A percentile compares a stretch with the other conserved stretches of the same genome.
Evolutionary conservation across 2,888 invertebrate species (phyloP).

Genomic region (Meiosimyza decipiens): DNA sequence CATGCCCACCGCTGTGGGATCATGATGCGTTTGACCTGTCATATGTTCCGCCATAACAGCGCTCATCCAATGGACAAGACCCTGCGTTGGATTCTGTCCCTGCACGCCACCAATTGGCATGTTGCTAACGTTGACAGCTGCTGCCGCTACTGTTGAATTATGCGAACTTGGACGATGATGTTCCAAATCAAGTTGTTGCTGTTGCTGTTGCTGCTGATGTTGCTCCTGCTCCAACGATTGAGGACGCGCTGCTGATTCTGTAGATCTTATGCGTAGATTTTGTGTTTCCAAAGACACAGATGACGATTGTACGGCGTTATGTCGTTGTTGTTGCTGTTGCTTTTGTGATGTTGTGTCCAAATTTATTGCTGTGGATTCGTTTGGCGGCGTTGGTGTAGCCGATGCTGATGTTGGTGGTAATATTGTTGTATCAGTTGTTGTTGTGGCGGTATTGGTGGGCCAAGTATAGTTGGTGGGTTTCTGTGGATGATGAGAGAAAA

Average conservation of each 20-base stretch:
- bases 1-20: slow-evolving; percentile 67
- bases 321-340: slow-evolving; percentile 51
- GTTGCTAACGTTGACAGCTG: slow-evolving; percentile 51
- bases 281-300: slow-evolving; percentile 22
- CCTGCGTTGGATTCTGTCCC: slow-evolving; percentile 77
- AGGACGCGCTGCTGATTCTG: slow-evolving; percentile 16
- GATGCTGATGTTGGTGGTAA: slow-evolving; percentile 43
- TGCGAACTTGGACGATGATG: slow-evolving; percentile 17
- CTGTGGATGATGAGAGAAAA: slow-evolving; percentile 67
- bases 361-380: slow-evolving; percentile 52
- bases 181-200: slow-evolving; percentile 29
- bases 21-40: slow-evolving; percentile 81
- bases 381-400: slow-evolving; percentile 44
- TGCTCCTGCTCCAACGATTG: slow-evolving; percentile 22
- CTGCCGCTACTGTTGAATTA: slow-evolving; percentile 33
- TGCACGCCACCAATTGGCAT: slow-evolving; percentile 68
- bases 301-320: slow-evolving; percentile 43
- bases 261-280: slow-evolving; percentile 30
- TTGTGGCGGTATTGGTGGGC: slow-evolving; percentile 63
- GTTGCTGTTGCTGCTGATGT: slow-evolving; percentile 41
- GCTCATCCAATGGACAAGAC: slow-evolving; percentile 95
- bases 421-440: slow-evolving; percentile 35
- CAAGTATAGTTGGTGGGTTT: slow-evolving; percentile 74
- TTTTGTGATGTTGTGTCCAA: slow-evolving; percentile 51
- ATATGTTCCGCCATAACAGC: slow-evolving; percentile 94